Conservation (phyloP, 2,888 invertebrate genomes). For the Pherbina coryleti region DNA sequence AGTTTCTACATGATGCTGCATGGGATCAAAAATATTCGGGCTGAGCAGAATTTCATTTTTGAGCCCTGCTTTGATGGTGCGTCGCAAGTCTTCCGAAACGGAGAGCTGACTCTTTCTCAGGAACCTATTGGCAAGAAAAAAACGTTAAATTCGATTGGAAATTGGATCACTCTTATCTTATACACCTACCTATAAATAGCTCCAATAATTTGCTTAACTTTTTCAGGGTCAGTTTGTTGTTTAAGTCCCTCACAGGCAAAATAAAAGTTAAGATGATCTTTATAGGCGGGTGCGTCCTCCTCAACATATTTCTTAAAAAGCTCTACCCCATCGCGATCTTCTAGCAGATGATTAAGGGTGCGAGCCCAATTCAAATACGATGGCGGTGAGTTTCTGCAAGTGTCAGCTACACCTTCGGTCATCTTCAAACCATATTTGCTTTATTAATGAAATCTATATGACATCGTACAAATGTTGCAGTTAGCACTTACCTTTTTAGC, state of each 20-base stretch:
- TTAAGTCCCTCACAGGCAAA: conserved; percentile 92
- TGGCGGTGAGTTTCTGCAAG: conserved; percentile 72
- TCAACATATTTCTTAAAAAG: conserved; percentile 87
- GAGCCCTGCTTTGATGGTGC: conserved; percentile 81
- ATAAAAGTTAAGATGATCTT: conserved; percentile 90
- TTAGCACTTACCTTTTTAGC: conserved; percentile 65
- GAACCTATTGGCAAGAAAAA: conserved; percentile 71
- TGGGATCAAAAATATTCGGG: conserved; percentile 86
- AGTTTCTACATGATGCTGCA: conserved; percentile 83
- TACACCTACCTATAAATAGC: conserved; percentile 81
- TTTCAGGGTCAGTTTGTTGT: conserved; percentile 81
- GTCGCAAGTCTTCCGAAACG: conserved; percentile 85
- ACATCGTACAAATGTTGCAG: not conserved
- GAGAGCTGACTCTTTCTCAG: conserved; percentile 85
- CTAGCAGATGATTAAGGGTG: conserved; percentile 84
- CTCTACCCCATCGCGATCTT: conserved; percentile 91
- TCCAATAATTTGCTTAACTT: conserved; percentile 81
- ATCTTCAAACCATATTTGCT: conserved; percentile 55
- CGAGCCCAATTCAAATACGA: conserved; percentile 91
- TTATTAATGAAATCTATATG: not conserved
- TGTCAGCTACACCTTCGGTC: conserved; percentile 69
- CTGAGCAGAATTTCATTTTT: conserved; percentile 79
- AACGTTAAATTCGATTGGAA: conserved; percentile 48
- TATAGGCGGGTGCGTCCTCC: conserved; percentile 82
- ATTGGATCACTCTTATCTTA: not conserved